Base-by-base conservation (phyloP, 2,113 vertebrate genomes). In the Leptodactylus fuscus region DNA sequence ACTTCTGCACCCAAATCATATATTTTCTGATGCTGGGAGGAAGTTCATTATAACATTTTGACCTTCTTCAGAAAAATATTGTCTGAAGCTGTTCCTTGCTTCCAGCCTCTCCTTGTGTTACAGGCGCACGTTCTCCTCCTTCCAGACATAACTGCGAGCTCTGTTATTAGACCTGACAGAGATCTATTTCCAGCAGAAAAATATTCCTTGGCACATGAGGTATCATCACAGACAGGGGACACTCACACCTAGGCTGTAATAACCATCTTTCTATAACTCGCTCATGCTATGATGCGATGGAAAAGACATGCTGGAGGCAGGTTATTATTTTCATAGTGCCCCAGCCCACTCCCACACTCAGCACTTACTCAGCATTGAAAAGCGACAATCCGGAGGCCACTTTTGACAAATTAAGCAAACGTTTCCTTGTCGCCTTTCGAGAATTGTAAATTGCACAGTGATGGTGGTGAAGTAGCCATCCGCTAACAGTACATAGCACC, bases 91-190 rank as follows among this genome's bases (percentile, higher is more conserved):
- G n/a, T n/a, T n/a, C n/a, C n/a, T n/a, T n/a, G n/a, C n/a, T n/a
- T n/a, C n/a, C n/a, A n/a, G n/a, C n/a, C 49, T 29, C 49, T 71
- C 48, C 74, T 53, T 81, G 20, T 24, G 65, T 82, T 76, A 65
- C 36, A 46, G 70, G 29, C 48, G 36, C 67, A n/a, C 81, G 12
- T 51, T 34, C 20, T 12, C 73, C 32, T 29, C 44, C 22, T 53
- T 85, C 13, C 46, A 67, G 60, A 51, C 32, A 32, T 60, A 62
- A 48, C 53, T 34, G 51, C 27, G 71, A 48, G 70, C 71, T 70
- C 20, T 85, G 75, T 85, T 79, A 85, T 85, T 79, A 85, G 62
- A 16, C 69, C 75, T 69, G 83, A 55, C 83, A 79, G 60, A 70
- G 44, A 70, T 79, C 46, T 79, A 55, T 79, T 70, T 70, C 83